Conservation (phyloP, 2,113 vertebrate species). For the Scomber colias region DNA sequence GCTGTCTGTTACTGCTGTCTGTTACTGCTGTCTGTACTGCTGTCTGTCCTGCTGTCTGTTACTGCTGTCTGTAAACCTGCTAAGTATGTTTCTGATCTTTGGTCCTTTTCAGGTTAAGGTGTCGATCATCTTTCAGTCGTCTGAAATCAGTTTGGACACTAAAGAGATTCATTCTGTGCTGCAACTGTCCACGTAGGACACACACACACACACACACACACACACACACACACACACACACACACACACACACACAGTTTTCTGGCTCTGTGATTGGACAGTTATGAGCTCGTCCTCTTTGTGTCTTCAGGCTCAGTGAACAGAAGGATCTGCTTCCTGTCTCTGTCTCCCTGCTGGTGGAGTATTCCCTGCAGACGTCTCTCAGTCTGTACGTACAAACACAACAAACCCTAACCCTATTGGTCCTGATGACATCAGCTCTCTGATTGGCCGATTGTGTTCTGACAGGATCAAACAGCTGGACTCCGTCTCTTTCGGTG, state of each 20-base stretch:
- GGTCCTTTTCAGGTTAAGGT: slow-evolving; percentile 83
- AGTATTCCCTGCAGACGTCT: slow-evolving; percentile 86
- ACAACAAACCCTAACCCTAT: background rate
- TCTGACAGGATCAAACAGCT: slow-evolving; percentile 29
- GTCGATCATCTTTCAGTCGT: slow-evolving; percentile 87
- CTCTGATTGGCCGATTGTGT: background rate
- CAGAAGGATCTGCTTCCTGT: slow-evolving; percentile 86
- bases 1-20: too few species aligned
- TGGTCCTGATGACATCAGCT: slow-evolving; percentile 1
- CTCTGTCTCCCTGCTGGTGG: slow-evolving; percentile 83
- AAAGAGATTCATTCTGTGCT: slow-evolving; percentile 82
- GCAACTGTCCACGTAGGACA: slow-evolving; percentile 89
- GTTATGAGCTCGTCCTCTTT: background rate
- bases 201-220: slow-evolving; percentile 35
- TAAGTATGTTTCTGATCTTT: background rate
- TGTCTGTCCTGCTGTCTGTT: too few species aligned
- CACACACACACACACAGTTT: too few species aligned
- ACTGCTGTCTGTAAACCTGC: background rate
- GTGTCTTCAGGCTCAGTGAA: slow-evolving; percentile 86
- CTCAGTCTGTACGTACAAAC: slow-evolving; percentile 66
- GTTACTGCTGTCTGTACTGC: too few species aligned
- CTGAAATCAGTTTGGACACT: slow-evolving; percentile 84
- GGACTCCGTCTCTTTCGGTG: slow-evolving; percentile 85
- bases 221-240: slow-evolving; percentile 17
- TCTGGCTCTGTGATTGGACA: background rate